These are phyloP conservation scores for Acyrthosiphon pisum DNA, from an alignment of 1,140 invertebrate species.

Conservation along the genomic window DNA sequence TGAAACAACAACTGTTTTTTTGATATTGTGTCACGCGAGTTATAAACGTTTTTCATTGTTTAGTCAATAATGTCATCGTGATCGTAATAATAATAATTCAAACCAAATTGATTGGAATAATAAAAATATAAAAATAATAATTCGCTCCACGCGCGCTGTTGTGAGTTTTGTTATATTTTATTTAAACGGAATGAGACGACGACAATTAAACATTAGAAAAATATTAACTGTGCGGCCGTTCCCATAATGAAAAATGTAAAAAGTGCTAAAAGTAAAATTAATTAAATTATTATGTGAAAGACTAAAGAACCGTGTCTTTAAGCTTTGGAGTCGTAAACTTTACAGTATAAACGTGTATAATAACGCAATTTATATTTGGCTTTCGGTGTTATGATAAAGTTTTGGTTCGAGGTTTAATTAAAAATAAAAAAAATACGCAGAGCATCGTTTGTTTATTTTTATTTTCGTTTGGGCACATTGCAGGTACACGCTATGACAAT, in stretches of 20 bases:
- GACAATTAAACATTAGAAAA: background rate
- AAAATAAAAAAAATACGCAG: background rate
- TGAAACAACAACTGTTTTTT: slow-evolving; percentile 6
- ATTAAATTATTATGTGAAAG: slow-evolving; percentile 40
- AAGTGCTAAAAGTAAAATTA: background rate
- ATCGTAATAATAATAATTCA: slow-evolving; percentile 25
- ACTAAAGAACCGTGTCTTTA: slow-evolving; percentile 13
- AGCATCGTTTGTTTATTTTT: background rate
- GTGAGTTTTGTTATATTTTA: background rate
- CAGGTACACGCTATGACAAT: background rate
- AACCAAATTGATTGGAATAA: background rate
- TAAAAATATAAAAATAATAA: background rate
- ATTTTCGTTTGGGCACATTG: background rate
- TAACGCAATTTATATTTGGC: slow-evolving; percentile 5
- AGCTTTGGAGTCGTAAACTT: slow-evolving; percentile 10
- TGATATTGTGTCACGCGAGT: slow-evolving; percentile 40
- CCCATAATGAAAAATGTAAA: background rate
- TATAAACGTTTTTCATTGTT: slow-evolving; percentile 51
- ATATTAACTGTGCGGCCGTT: background rate
- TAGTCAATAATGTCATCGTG: slow-evolving; percentile 15
- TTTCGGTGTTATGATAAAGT: background rate
- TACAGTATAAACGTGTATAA: slow-evolving; percentile 14
- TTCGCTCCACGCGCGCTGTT: background rate
- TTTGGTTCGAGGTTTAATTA: slow-evolving; percentile 18
- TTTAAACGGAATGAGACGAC: background rate